A percentile compares a stretch with the other conserved stretches of the same genome.
Conservation (phyloP, 2,888 invertebrate genomes). For the Saturnia japonica region DNA sequence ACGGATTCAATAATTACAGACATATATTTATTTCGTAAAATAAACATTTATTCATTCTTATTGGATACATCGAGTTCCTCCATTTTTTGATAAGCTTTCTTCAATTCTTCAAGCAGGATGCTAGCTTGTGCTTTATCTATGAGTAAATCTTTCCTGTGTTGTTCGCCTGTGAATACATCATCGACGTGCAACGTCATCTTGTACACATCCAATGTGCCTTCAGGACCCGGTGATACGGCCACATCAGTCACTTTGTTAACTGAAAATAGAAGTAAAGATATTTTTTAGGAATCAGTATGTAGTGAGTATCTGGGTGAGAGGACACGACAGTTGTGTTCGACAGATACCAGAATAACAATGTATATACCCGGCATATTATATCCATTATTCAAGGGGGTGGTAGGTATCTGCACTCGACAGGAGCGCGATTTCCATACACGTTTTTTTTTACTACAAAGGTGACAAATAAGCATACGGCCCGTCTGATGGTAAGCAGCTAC, state of each 20-base stretch:
- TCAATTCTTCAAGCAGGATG: constrained; percentile 56
- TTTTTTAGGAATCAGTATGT: too few species aligned
- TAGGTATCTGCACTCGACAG: too few species aligned
- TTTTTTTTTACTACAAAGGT: too few species aligned
- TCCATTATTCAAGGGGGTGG: too few species aligned
- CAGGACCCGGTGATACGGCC: constrained; percentile 51
- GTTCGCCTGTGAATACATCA: constrained; percentile 58
- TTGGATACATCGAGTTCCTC: constrained; percentile 39
- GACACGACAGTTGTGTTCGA: too few species aligned
- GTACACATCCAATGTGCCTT: constrained; percentile 55
- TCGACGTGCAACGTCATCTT: constrained; percentile 58
- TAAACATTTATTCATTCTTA: not conserved
- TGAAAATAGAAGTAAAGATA: constrained; percentile 35
- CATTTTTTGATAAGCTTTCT: constrained; percentile 61
- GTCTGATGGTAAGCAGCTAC: too few species aligned
- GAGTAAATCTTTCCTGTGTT: constrained; percentile 53
- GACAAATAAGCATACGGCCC: too few species aligned
- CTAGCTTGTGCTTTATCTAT: constrained; percentile 56
- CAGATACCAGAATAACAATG: too few species aligned
- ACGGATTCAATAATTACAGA: not conserved
- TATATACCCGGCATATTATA: too few species aligned
- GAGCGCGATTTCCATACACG: too few species aligned
- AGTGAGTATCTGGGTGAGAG: too few species aligned
- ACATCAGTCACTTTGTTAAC: constrained; percentile 69
- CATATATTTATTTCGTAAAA: not conserved